These are phyloP conservation scores for Thyatira batis DNA, from an alignment of 2,888 invertebrate species.

Conservation along the genomic window DNA sequence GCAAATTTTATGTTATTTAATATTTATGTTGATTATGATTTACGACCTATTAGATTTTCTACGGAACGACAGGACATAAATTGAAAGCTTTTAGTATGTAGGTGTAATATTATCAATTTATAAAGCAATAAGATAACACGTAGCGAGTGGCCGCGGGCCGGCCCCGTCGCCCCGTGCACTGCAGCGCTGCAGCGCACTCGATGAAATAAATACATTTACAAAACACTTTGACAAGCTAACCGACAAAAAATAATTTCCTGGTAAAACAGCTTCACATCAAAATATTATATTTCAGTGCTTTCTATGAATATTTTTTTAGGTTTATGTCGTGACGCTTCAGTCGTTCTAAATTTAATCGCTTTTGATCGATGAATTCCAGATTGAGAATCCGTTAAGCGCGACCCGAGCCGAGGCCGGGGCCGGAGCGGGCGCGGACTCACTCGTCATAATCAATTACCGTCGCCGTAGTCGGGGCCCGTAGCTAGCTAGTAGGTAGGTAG, in stretches of 20 bases:
- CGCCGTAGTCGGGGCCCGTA: slow-evolving; percentile 1
- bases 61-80: neutral
- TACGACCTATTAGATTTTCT: neutral
- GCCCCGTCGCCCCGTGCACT: neutral
- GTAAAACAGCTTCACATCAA: neutral
- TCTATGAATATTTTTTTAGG: neutral
- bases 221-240: neutral
- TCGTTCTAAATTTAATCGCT: slow-evolving; percentile 12
- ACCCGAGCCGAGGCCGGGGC: neutral
- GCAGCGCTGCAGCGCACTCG: no score
- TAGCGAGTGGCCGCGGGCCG: neutral
- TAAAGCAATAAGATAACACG: neutral
- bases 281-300: neutral
- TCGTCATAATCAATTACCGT: slow-evolving; percentile 29
- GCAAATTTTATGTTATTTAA: neutral
- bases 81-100: neutral
- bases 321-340: slow-evolving; percentile 1
- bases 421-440: slow-evolving; percentile 8
- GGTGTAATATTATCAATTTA: neutral
- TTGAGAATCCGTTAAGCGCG: slow-evolving; percentile 17
- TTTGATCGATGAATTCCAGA: neutral
- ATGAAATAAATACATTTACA: neutral
- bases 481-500: no score
- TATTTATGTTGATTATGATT: neutral
- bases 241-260: neutral